Conservation (phyloP, 37 sponge, comb jelly and placozoan genomes). For the Spongia lamella region DNA sequence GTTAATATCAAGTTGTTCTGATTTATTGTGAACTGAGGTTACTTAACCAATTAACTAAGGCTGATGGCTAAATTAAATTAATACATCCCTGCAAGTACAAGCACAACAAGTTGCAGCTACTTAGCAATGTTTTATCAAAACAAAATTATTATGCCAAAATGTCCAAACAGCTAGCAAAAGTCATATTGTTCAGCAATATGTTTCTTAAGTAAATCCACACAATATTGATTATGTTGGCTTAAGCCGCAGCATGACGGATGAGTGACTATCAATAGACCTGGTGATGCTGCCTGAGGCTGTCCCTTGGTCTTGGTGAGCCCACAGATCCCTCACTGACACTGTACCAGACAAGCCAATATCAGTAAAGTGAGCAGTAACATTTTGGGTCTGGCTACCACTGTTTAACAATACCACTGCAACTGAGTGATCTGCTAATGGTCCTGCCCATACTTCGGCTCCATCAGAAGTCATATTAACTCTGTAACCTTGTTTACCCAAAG, state of each 20-base stretch:
- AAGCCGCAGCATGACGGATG: slow-evolving; percentile 42
- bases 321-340: slow-evolving; percentile 65
- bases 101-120: no score
- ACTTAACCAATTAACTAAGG: no score
- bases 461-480: slow-evolving; percentile 9
- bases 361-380: slow-evolving; percentile 46
- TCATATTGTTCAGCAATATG: no score
- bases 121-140: no score
- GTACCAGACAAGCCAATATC: slow-evolving; percentile 32
- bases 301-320: slow-evolving; percentile 69
- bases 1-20: no score
- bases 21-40: no score
- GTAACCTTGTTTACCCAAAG: slow-evolving; percentile 67
- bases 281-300: slow-evolving; percentile 32
- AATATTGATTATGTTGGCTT: no score
- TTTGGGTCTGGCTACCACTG: slow-evolving; percentile 6
- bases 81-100: no score
- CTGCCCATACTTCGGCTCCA: slow-evolving; percentile 75
- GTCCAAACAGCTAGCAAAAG: no score
- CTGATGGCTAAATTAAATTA: no score
- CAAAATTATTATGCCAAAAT: no score
- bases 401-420: slow-evolving; percentile 71
- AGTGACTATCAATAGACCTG: slow-evolving; percentile 59
- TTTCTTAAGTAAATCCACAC: no score
- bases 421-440: slow-evolving; percentile 37